Evolutionary conservation across 2,888 invertebrate genomes (phyloP).

Genomic region (Xanthia togata): DNA sequence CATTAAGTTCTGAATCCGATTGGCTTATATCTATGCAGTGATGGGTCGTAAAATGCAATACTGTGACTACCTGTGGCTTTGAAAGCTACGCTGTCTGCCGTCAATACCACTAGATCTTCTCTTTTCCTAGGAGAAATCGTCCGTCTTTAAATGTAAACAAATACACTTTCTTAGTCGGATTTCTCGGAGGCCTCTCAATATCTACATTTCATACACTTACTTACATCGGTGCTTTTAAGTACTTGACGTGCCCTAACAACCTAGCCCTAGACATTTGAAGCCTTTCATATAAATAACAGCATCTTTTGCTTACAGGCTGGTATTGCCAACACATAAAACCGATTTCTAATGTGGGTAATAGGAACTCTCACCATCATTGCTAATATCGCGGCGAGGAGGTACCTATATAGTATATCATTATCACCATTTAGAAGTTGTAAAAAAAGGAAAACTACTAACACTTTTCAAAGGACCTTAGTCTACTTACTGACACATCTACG

Average conservation of each 20-base stretch:
- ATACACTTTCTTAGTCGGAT: conserved; percentile 37
- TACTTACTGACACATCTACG: background rate
- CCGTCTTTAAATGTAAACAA: conserved; percentile 43
- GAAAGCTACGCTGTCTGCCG: conserved; percentile 23
- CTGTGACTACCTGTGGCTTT: conserved; percentile 24
- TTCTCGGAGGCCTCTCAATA: conserved; percentile 26
- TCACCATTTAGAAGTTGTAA: background rate
- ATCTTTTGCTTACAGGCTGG: background rate
- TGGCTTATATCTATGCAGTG: background rate
- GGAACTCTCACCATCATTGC: background rate
- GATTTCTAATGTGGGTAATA: conserved; percentile 29
- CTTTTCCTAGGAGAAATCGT: conserved; percentile 41
- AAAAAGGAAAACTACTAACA: background rate
- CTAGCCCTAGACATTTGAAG: background rate
- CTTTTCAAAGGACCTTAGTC: background rate
- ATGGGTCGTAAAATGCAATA: conserved; percentile 24
- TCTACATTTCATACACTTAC: background rate
- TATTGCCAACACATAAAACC: background rate
- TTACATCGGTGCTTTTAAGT: conserved; percentile 4
- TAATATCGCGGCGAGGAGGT: background rate
- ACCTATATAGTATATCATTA: background rate
- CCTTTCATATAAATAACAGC: conserved; percentile 14
- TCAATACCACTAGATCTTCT: conserved; percentile 7
- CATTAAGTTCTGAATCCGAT: conserved; percentile 20
- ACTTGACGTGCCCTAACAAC: background rate